Evolutionary conservation across 2,113 vertebrate species (phyloP), one percentile per base, ranked within the genome.

Genomic region (Aphyosemion australe): DNA sequence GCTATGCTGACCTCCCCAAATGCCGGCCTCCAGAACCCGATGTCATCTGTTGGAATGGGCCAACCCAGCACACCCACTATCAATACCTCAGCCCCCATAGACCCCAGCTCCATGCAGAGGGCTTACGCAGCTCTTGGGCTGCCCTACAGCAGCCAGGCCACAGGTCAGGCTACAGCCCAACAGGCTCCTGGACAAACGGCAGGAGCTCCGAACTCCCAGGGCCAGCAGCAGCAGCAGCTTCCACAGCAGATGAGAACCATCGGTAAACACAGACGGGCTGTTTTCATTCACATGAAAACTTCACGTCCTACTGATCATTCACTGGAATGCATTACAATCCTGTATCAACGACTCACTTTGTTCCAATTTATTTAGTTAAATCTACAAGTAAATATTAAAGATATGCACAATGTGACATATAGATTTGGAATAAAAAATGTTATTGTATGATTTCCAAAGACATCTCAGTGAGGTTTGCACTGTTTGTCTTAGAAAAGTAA

Each of bases 41-140:
- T 99, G 13, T 95, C 95, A 4, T 94, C 94, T 42, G 94, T 94
- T 61, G 95, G 94, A 21, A 84, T 95, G 2, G 95, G 95, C 74
- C 98, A 96, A 76, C 93, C 94, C 77, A 93, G 88, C 53, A 79
- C 96, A 41, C 90, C 97, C 64, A 86, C 95, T 2, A 91, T 98
- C 48, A 97, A 91, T 87, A 95, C 95, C 84, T 93, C 96, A 49
- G 92, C 97, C 14, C 94, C 97, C 12, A 98, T 99, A 69, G 98
- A 99, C 89, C 97, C 97, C 89, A 98, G 96, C 91, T 99, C 98
- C 88, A 99, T 99, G 98, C 97, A 99, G 85, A 93, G 96, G 79
- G 97, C 97, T 16, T 99, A 99, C 0, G 98, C 96, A 32, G 97
- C 98, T 53, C 95, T 99, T 8, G 98, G 98, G 37, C 92, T 99